These are phyloP conservation scores for Monoplex corrugatus DNA, from an alignment of 2,888 invertebrate species.

Conservation along the genomic window DNA sequence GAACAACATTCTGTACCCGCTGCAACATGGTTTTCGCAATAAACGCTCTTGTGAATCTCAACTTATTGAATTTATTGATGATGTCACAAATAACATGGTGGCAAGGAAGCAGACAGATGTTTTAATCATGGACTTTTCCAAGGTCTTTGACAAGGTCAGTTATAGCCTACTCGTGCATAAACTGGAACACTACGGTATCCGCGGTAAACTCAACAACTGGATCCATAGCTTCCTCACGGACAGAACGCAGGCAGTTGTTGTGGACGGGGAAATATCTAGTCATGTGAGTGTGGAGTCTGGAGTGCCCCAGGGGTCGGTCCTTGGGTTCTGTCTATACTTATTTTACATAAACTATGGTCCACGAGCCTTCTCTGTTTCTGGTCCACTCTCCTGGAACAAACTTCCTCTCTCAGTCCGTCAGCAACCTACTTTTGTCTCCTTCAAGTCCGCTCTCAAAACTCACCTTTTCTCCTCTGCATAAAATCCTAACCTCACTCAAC, in stretches of 20 bases:
- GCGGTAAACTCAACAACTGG: neutral
- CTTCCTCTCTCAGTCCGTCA: too few species aligned
- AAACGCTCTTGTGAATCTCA: neutral
- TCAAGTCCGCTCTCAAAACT: too few species aligned
- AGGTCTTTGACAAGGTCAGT: neutral
- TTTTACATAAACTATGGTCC: too few species aligned
- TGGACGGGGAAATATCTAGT: neutral
- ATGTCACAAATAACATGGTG: neutral
- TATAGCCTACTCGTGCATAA: neutral
- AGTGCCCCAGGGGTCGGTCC: constrained; percentile 3
- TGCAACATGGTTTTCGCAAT: neutral
- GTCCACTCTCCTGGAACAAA: too few species aligned
- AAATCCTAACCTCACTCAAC: too few species aligned
- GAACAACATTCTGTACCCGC: neutral
- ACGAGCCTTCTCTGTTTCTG: too few species aligned
- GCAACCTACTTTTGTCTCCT: too few species aligned
- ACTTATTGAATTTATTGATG: neutral
- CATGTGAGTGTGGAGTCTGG: neutral
- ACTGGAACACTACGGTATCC: neutral
- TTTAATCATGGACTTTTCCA: neutral
- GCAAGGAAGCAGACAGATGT: neutral
- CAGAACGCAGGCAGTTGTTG: neutral
- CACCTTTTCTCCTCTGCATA: too few species aligned
- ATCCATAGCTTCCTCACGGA: neutral
- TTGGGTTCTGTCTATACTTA: constrained; percentile 19